Evolutionary conservation across 2,797 vertebrate species (phyloP), one percentile per base, ranked within the genome.

Genomic region (Channa striata): DNA sequence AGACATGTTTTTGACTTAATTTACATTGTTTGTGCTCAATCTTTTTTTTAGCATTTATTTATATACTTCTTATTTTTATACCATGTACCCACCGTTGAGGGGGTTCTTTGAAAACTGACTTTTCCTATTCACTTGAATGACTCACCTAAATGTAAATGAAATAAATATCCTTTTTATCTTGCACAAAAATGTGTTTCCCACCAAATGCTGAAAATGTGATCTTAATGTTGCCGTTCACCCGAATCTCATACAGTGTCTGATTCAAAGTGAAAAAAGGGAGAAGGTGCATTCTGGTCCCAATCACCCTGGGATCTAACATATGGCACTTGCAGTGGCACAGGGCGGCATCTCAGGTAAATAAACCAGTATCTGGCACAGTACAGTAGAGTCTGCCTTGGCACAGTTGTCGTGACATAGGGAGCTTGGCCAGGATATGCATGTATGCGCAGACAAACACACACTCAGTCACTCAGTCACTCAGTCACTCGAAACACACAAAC

Each of bases 321-420:
- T 96, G 95, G 94, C 87, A 87, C 72, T 92, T 58, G 56, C 50
- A 88, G 93, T 82, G 93, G 93, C 79, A n/a, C 71, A 72, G 91
- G 92, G 78, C 4, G 85, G 93, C 54, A 68, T 78, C 85, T 91
- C 83, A 90, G 91, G 93, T 96, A 95, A 95, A 96, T 95, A 94
- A 95, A 95, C 94, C 91, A 94, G 88, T 84, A 93, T 81, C 85
- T 94, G 93, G 93, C 70, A 90, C 83, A 81, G 78, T 89, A 87
- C 85, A 90, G 83, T 86, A 72, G 85, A 89, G 81, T 88, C 86
- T 90, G 89, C 80, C 85, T 92, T 94, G 93, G 92, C 93, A 87
- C 72, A 56, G 89, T 85, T 86, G 77, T 50, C 75, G 74, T 72
- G 89, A 87, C 83, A 88, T 30, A 83, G 90, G 82, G 82, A 89